These are phyloP conservation scores for Ischnus inquisitorius DNA, from an alignment of 2,888 invertebrate genomes.

Conservation along the genomic window DNA sequence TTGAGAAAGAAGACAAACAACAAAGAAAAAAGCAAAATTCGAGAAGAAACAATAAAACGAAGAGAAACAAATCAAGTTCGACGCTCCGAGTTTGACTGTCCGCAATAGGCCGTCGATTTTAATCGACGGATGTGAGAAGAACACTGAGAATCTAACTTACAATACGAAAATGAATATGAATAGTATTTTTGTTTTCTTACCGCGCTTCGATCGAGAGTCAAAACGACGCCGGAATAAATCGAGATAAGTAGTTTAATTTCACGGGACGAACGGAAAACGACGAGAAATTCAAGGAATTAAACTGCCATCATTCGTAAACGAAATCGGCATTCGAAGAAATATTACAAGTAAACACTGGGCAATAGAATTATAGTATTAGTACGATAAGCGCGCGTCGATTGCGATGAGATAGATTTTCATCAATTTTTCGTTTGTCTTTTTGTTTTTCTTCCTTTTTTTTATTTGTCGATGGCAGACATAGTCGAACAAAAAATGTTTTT, in stretches of 20 bases:
- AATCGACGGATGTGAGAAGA: constrained; percentile 30
- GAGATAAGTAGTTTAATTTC: constrained; percentile 62
- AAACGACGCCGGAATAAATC: background rate
- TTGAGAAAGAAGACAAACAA: constrained; percentile 77
- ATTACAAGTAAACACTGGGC: constrained; percentile 66
- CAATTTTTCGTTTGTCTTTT: constrained; percentile 25
- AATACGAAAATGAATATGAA: constrained; percentile 20
- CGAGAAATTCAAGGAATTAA: constrained; percentile 70
- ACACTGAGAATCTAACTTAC: constrained; percentile 36
- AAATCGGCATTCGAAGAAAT: constrained; percentile 70
- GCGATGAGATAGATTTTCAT: constrained; percentile 22
- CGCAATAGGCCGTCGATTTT: constrained; percentile 11
- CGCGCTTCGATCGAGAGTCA: background rate
- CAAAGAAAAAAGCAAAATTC: background rate
- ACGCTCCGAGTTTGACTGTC: constrained; percentile 14
- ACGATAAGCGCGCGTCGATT: constrained; percentile 58
- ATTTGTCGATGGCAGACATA: constrained; percentile 48
- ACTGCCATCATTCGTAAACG: constrained; percentile 70
- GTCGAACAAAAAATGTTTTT: constrained; percentile 37
- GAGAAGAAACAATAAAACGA: too few relatives aligned
- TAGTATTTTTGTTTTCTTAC: constrained; percentile 37
- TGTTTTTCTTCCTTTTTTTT: constrained; percentile 9
- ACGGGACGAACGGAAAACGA: constrained; percentile 45
- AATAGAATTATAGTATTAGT: constrained; percentile 69
- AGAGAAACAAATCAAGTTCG: background rate